A percentile compares a stretch with the other conserved stretches of the same genome.
These are phyloP conservation scores for Pangasianodon hypophthalmus DNA, from an alignment of 2,113 vertebrate genomes.

Conservation along the genomic window DNA sequence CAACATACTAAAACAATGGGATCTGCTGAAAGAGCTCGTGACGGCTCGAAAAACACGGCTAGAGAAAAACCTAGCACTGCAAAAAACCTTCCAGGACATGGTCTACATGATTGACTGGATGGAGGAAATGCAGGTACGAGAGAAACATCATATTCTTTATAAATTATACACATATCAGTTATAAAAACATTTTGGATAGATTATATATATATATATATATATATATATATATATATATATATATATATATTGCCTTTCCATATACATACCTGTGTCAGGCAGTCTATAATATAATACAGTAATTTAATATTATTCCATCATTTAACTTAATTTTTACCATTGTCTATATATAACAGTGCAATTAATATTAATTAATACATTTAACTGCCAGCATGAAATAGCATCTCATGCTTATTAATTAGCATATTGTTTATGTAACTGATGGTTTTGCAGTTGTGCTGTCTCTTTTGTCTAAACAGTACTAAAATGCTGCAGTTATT, in stretches of 20 bases:
- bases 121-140: slow-evolving; percentile 92
- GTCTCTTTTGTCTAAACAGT: background rate
- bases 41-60: slow-evolving; percentile 80
- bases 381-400: background rate
- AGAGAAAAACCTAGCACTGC: slow-evolving; percentile 89
- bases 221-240: background rate
- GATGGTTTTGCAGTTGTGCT: background rate
- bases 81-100: slow-evolving; percentile 98
- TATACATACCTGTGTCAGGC: background rate
- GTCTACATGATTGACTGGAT: slow-evolving; percentile 99
- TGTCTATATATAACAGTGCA: background rate
- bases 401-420: background rate
- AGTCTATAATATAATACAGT: background rate
- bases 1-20: slow-evolving; percentile 92
- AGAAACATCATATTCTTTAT: background rate
- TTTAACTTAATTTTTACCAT: background rate
- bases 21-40: slow-evolving; percentile 85
- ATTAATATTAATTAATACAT: background rate
- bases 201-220: background rate
- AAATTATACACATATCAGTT: background rate
- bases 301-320: background rate
- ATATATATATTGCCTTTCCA: background rate
- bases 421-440: background rate
- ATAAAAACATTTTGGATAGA: background rate
- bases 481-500: background rate